Conservation (phyloP, 2,113 vertebrate genomes). For the Gnathonemus echidnorhynchus region DNA sequence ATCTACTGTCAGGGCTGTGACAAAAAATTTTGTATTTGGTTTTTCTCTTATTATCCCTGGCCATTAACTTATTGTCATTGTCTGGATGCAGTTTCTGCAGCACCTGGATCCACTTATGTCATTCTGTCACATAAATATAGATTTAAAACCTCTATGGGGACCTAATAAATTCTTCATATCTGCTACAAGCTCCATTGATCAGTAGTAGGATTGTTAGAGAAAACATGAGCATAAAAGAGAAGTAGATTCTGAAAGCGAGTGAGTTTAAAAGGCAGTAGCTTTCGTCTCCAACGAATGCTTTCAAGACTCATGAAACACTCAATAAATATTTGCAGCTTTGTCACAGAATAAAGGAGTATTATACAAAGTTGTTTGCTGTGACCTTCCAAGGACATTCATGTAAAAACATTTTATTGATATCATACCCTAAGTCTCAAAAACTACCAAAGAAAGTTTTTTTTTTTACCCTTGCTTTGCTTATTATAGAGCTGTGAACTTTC, state of each 20-base stretch:
- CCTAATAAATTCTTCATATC: slow-evolving; percentile 23
- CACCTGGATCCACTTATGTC: not conserved
- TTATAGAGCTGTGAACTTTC: not conserved
- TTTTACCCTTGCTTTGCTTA: slow-evolving; percentile 19
- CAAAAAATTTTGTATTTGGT: not conserved
- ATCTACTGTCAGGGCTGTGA: not conserved
- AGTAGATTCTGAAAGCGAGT: slow-evolving; percentile 16
- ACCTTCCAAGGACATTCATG: slow-evolving; percentile 40
- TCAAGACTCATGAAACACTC: slow-evolving; percentile 22
- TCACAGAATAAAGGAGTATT: slow-evolving; percentile 33
- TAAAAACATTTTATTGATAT: slow-evolving; percentile 23
- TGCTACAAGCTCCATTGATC: slow-evolving; percentile 40
- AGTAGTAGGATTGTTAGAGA: slow-evolving; percentile 41
- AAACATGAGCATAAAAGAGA: slow-evolving; percentile 38
- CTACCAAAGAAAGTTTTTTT: slow-evolving; percentile 23
- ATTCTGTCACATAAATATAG: not conserved
- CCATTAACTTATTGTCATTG: not conserved
- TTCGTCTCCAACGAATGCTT: slow-evolving; percentile 36
- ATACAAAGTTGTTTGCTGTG: slow-evolving; percentile 31
- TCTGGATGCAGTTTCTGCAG: not conserved
- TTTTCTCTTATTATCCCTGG: not conserved
- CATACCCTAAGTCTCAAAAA: slow-evolving; percentile 29
- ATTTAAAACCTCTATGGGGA: slow-evolving; percentile 19
- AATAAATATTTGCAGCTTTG: slow-evolving; percentile 38
- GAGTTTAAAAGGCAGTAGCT: slow-evolving; percentile 28